A percentile compares a stretch with the other conserved stretches of the same genome.
Conservation (phyloP, 2,888 invertebrate genomes). For the Drosophila glabriapex region DNA sequence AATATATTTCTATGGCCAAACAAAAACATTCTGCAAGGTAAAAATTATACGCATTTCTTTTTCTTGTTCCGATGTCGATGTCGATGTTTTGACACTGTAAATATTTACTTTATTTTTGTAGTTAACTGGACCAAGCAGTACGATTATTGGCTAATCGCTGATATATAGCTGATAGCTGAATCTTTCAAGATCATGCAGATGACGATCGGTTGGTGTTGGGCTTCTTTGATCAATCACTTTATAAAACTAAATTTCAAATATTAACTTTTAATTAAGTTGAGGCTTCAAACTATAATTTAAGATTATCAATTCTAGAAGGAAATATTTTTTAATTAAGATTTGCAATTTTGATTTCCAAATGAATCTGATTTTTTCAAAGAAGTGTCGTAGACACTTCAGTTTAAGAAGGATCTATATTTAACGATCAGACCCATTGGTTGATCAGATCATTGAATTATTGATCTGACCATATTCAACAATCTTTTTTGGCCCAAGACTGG, state of each 20-base stretch:
- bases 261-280: not conserved
- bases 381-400: not conserved
- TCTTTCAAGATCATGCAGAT: not conserved
- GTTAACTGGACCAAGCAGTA: not conserved
- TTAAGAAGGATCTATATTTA: not conserved
- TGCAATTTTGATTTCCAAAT: not conserved
- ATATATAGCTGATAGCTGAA: too few species aligned
- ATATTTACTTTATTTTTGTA: slow-evolving; percentile 33
- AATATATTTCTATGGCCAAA: slow-evolving; percentile 30
- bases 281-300: not conserved
- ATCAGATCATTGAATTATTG: not conserved
- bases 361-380: not conserved
- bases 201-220: too few species aligned
- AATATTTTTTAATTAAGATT: not conserved
- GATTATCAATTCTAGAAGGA: not conserved
- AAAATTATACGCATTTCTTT: slow-evolving; percentile 9
- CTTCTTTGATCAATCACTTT: not conserved
- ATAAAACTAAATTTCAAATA: not conserved
- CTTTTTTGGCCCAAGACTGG: not conserved
- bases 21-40: slow-evolving; percentile 9
- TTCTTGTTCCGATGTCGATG: slow-evolving; percentile 10
- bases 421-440: not conserved
- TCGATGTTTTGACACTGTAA: slow-evolving; percentile 30
- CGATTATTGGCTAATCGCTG: not conserved
- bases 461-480: not conserved